Conservation (phyloP, 2,888 invertebrate species). For the Protonemura montana region DNA sequence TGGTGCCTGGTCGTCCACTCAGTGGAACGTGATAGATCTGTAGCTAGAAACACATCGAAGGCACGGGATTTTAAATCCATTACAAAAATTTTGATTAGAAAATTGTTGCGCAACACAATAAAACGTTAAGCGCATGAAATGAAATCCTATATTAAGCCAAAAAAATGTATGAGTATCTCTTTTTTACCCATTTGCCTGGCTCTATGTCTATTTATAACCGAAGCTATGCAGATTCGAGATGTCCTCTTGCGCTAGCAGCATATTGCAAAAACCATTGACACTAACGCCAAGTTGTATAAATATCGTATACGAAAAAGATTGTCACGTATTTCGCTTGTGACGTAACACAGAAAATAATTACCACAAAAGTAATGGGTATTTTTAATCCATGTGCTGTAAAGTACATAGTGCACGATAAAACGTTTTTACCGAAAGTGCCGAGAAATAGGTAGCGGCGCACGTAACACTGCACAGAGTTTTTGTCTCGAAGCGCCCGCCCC, state of each 20-base stretch:
- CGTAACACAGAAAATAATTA: constrained; percentile 1
- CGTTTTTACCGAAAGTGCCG: not conserved
- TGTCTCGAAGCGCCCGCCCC: not conserved
- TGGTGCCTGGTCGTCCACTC: no score
- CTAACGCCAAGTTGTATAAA: constrained; percentile 27
- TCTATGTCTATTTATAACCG: not conserved
- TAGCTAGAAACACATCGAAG: not conserved
- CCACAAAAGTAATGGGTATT: not conserved
- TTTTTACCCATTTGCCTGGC: not conserved
- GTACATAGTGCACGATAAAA: not conserved
- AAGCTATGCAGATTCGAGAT: constrained; percentile 22
- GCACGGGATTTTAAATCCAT: not conserved
- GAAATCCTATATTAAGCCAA: not conserved
- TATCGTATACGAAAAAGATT: constrained; percentile 22
- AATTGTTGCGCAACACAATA: not conserved
- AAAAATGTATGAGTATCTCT: not conserved
- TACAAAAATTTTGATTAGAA: not conserved
- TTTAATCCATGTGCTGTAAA: not conserved
- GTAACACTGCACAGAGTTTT: not conserved
- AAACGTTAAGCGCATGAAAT: not conserved
- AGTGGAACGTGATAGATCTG: no score
- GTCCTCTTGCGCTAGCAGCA: not conserved
- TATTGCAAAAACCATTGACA: constrained; percentile 17
- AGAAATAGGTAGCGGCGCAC: not conserved
- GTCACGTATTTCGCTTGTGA: constrained; percentile 8